These are phyloP conservation scores for Ploceus nigricollis DNA, from an alignment of 2,113 vertebrate genomes.

Conservation along the genomic window DNA sequence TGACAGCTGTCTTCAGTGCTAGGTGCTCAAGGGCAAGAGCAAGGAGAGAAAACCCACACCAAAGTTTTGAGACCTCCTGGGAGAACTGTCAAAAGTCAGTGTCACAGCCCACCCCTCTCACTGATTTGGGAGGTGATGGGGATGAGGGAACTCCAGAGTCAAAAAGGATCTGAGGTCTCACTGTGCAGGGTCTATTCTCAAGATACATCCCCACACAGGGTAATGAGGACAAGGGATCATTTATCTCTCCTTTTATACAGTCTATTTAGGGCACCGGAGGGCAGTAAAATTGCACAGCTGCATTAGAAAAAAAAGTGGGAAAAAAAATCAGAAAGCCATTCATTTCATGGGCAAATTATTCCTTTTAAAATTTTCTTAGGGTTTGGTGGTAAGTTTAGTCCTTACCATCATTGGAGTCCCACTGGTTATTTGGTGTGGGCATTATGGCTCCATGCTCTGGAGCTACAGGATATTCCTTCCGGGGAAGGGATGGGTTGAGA, in stretches of 20 bases:
- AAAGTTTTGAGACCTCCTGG: background rate
- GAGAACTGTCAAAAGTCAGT: background rate
- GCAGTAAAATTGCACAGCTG: background rate
- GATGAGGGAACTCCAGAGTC: background rate
- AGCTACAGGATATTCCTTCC: background rate
- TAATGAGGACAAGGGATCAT: background rate
- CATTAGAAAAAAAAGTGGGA: background rate
- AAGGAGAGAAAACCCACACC: background rate
- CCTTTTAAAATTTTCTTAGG: background rate
- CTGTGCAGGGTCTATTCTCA: background rate
- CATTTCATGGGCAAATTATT: background rate
- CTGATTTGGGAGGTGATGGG: background rate
- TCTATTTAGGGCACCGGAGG: background rate
- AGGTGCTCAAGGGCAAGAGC: background rate
- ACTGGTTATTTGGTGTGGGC: background rate
- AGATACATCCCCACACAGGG: background rate
- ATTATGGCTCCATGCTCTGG: background rate
- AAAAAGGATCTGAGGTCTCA: background rate
- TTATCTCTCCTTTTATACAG: background rate
- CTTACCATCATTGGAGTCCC: background rate
- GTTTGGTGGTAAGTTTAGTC: background rate
- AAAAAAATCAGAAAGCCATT: background rate
- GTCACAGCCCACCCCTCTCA: background rate
- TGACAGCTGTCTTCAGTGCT: background rate
- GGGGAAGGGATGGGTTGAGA: background rate